Base-by-base conservation (phyloP, 2,797 vertebrate genomes). In the Melanotaenia trifasciata region DNA sequence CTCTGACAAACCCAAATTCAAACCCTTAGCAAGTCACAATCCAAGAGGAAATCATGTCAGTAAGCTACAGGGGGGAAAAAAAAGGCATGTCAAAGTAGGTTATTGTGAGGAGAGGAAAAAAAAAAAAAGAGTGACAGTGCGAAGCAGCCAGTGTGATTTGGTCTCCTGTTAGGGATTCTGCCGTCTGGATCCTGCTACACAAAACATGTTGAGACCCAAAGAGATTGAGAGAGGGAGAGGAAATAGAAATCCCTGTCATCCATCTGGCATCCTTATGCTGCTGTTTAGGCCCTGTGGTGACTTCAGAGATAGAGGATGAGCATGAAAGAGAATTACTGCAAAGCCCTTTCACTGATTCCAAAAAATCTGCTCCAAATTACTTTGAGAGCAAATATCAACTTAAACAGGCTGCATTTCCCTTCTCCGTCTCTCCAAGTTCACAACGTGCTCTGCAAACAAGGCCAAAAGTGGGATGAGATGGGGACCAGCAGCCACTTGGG, bases 291-390 rank as follows among this genome's bases (percentile, higher is more conserved):
- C 87, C 87, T 71, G 58, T 92, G 90, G 93, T 94, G 93, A 94
- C 93, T 94, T 92, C 81, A 92, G 91, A 92, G 90, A 93, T 92
- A 89, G 93, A 96, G 93, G 96, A 96, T 94, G 95, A 96, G 94
- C 93, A 93, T 90, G 90, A 96, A 96, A 97, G 95, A 94, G 96
- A 96, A 95, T 95, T 94, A 96, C 94, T 93, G 95, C 89, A 90
- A 93, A 93, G 91, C 92, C 94, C 94, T 92, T 94, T 93, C 93
- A 88, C 93, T 93, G 79, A 92, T 87, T 91, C 87, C 85, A 81
- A 92, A 95, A 86, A 96, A 94, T 96, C 96, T 97, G 96, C 92
- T 97, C 94, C 92, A 95, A 95, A 97, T 98, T 97, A 96, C 93
- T 92, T 85, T 88, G 77, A 95, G 95, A 96, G 95, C 92, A 95